A percentile compares a stretch with the other conserved stretches of the same genome.
Conservation (phyloP, 2,113 vertebrate species). For the Scopus umbretta region DNA sequence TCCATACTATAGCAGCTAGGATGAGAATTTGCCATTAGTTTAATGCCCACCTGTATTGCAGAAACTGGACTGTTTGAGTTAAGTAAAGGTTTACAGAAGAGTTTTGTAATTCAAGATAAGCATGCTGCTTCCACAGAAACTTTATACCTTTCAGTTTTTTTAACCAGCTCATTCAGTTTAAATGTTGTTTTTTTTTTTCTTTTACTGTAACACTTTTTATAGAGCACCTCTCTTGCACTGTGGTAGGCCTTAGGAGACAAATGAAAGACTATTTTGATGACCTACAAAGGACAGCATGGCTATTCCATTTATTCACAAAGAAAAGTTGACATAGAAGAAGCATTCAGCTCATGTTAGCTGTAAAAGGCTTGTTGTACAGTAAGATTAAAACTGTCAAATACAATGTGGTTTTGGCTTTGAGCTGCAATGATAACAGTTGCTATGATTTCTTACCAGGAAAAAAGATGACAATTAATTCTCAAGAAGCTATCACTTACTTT, state of each 20-base stretch:
- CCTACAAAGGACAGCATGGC: neutral
- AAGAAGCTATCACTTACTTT: neutral
- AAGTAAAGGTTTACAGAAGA: neutral
- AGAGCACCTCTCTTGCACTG: neutral
- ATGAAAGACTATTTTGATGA: neutral
- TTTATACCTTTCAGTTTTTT: neutral
- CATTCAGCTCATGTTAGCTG: neutral
- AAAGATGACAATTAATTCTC: neutral
- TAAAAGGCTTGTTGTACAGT: neutral
- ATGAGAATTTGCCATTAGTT: neutral
- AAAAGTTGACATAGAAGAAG: neutral
- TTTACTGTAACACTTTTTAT: neutral
- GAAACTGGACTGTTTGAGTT: neutral
- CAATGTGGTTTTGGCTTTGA: neutral
- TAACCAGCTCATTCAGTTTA: neutral
- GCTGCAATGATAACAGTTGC: neutral
- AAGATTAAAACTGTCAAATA: constrained; percentile 1
- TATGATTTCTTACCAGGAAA: neutral
- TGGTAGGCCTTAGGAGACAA: neutral
- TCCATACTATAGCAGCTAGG: neutral
- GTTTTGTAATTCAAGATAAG: neutral
- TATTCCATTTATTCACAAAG: neutral
- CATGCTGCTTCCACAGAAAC: neutral
- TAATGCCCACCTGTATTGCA: neutral
- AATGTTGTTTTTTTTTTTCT: neutral